phyloP scores from a whole-genome alignment of 2,113 vertebrate genomes.

The Beaufortia kweichowensis region DNA sequence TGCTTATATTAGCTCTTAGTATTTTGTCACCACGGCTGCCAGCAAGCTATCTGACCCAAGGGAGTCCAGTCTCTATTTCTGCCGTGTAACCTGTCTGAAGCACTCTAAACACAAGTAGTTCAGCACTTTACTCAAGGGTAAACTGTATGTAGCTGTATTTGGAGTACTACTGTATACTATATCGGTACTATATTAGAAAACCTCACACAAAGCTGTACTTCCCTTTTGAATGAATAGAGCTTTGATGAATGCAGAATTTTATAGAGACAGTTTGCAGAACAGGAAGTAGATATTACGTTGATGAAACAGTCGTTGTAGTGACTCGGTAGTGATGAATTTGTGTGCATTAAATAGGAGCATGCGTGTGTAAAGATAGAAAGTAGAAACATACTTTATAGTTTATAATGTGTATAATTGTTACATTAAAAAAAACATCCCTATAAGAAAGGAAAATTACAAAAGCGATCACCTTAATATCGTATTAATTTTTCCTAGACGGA shows the following conservation, averaged over 20 bases:
- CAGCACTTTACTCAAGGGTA: not conserved
- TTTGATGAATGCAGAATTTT: not conserved
- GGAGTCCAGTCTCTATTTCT: conserved; percentile 37
- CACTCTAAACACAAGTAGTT: not conserved
- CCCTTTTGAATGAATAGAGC: not conserved
- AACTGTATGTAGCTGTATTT: conserved; percentile 15
- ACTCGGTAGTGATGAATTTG: not conserved
- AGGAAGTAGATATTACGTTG: conserved; percentile 32
- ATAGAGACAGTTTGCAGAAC: conserved; percentile 3
- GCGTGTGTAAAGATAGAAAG: not conserved
- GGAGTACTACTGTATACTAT: not conserved
- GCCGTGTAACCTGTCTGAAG: not conserved
- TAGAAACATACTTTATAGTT: too few relatives aligned
- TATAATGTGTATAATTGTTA: not conserved
- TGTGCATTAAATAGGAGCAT: not conserved
- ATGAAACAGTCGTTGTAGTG: conserved; percentile 6
- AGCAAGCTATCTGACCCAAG: conserved; percentile 52
- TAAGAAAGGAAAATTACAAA: too few relatives aligned
- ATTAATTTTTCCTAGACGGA: too few relatives aligned
- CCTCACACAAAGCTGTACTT: conserved; percentile 1
- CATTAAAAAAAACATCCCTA: too few relatives aligned
- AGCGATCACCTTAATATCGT: too few relatives aligned
- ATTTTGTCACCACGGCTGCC: conserved; percentile 38
- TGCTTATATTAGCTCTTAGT: conserved; percentile 58
- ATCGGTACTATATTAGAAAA: not conserved